Percentiles rank a stretch among this genome's conserved stretches.
phyloP scores from a whole-genome alignment of 2,888 invertebrate species.

The Abrostola triplasia region DNA sequence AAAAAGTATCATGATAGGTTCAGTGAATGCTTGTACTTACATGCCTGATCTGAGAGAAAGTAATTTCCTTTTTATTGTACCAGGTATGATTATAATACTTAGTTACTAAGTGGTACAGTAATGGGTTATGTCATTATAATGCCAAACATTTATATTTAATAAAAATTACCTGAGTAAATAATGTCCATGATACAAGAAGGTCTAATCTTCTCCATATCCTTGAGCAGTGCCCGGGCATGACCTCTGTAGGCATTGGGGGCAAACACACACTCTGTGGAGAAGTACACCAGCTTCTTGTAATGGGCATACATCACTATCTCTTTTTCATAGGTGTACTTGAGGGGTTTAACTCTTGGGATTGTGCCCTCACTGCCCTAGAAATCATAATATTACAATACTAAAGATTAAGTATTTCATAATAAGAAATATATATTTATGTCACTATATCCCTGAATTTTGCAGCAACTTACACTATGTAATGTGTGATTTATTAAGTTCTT shows the following conservation, averaged over 20 bases:
- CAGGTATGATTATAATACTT: too few relatives aligned
- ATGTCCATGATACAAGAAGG: slow-evolving; percentile 97
- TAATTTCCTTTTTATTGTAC: too few relatives aligned
- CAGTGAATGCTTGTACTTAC: too few relatives aligned
- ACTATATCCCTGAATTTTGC: not conserved
- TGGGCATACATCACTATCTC: slow-evolving; percentile 99
- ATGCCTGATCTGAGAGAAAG: too few relatives aligned
- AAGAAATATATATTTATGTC: too few relatives aligned
- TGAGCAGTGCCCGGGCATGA: slow-evolving; percentile 95
- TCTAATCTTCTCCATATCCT: slow-evolving; percentile 97
- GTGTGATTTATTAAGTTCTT: not conserved
- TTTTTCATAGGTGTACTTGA: slow-evolving; percentile 99
- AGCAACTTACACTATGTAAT: not conserved
- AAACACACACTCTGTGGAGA: slow-evolving; percentile 99
- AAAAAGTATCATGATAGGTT: too few relatives aligned
- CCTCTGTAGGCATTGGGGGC: slow-evolving; percentile 99
- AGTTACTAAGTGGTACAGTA: too few relatives aligned
- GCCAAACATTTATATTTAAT: not conserved
- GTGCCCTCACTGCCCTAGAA: slow-evolving; percentile 92
- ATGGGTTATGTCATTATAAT: not conserved
- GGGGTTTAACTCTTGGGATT: slow-evolving; percentile 97
- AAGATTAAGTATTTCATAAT: not conserved
- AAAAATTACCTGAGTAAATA: slow-evolving; percentile 92
- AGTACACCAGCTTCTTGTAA: slow-evolving; percentile 98
- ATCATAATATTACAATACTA: slow-evolving; percentile 23